Percentiles rank a stretch among this genome's conserved stretches.
Conservation (phyloP, 2,113 vertebrate genomes). For the Hypomesus transpacificus region DNA sequence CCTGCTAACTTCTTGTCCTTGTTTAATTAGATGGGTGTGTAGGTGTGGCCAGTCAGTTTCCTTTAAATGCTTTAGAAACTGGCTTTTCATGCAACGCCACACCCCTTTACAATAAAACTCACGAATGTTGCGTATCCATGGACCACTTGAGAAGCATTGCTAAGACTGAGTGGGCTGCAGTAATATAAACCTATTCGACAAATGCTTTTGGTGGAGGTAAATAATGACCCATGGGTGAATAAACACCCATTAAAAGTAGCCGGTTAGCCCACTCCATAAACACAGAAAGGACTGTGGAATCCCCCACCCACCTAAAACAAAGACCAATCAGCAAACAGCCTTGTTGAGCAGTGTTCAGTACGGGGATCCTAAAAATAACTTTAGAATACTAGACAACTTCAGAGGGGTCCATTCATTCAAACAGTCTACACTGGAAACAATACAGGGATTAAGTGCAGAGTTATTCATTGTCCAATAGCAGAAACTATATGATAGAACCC, state of each 20-base stretch:
- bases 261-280: no score
- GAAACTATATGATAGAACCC: conserved; percentile 40
- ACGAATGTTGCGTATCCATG: no score
- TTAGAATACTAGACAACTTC: not conserved
- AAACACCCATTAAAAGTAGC: no score
- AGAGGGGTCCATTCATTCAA: not conserved
- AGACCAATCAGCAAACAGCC: not conserved
- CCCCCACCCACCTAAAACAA: no score
- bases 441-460: conserved; percentile 47
- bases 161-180: not conserved
- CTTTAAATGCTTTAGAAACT: not conserved
- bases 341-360: not conserved
- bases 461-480: conserved; percentile 63
- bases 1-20: not conserved
- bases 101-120: no score
- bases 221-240: no score
- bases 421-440: conserved; percentile 5
- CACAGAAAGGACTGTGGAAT: no score
- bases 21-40: not conserved
- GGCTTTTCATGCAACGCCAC: no score
- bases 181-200: not conserved
- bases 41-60: not conserved
- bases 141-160: no score
- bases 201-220: not conserved
- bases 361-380: not conserved